Evolutionary conservation across 2,113 vertebrate genomes (phyloP).

Genomic region (Oreochromis spilurus): DNA sequence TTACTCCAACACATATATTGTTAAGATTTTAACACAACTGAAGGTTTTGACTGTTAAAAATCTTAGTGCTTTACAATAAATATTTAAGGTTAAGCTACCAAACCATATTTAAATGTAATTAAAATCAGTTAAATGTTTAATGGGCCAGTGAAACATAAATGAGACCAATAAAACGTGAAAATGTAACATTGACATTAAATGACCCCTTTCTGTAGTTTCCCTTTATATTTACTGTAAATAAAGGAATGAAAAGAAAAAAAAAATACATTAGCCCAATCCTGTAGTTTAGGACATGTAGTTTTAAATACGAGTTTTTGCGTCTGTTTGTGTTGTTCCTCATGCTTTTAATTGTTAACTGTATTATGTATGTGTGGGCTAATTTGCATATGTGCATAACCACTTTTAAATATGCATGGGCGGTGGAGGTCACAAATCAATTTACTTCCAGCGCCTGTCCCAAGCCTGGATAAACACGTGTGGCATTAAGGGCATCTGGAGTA

Average conservation of each 20-base stretch:
- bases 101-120: not conserved
- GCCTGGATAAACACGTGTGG: not conserved
- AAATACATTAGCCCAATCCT: not conserved
- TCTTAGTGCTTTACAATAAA: not conserved
- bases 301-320: rapidly evolving
- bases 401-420: not conserved
- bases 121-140: not conserved
- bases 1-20: not conserved
- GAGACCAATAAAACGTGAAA: not conserved
- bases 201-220: not conserved
- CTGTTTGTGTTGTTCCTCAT: not conserved
- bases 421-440: not conserved
- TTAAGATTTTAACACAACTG: not conserved
- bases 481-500: not conserved
- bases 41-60: not conserved
- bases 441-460: not conserved
- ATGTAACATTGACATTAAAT: not conserved
- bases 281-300: not conserved
- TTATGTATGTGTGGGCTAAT: not conserved
- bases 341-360: not conserved
- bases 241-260: not conserved
- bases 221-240: not conserved
- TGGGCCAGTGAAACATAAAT: not conserved
- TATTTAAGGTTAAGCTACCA: not conserved
- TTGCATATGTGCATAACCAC: rapidly evolving